Evolutionary conservation across 2,888 invertebrate genomes (phyloP), one percentile per base, ranked within the genome.

Genomic region (Synergus itoensis): DNA sequence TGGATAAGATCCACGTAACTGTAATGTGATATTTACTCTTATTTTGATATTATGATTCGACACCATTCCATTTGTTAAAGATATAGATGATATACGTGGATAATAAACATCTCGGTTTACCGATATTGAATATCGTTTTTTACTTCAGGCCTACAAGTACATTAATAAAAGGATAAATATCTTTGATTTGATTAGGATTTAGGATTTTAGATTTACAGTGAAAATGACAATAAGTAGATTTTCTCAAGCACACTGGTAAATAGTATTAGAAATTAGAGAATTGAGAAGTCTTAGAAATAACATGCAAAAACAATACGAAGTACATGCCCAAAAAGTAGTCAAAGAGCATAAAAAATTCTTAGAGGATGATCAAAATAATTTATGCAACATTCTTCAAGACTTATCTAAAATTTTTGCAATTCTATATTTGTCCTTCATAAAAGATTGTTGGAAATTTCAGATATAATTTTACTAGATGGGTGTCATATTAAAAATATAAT

Each of bases 21-120:
- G 67, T 67, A 67, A 65, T 65, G 65, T 65, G 65, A 65, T 65
- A 65, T 65, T 18, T 41, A n/a, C 1, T 40, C 18, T 67, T 43
- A 43, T 43, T 67, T 67, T 21, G 14, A 14, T 45, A 12, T 67
- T 43, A 21, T 21, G 43, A 4, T 18, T 18, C 43, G 11, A 43
- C 21, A 43, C 18, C 5, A 67, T 45, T 43, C 18, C 11, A 11
- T 18, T 21, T 67, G 43, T 67, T 45, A 67, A 21, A 12, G 18
- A 12, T 21, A 67, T 18, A 43, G 43, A 21, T 67, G 18, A 67
- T 28, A 43, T 43, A 67, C 43, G 43, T 65, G n/a, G 18, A 65
- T 67, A 67, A 67, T 67, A 67, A 67, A 67, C 12, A 43, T 67
- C 21, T 67, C 21, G 67, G 67, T 21, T 12, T 12, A 18, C 4